Base-by-base conservation (phyloP, 1,140 invertebrate genomes). In the Lordiphosa clarofinis region DNA sequence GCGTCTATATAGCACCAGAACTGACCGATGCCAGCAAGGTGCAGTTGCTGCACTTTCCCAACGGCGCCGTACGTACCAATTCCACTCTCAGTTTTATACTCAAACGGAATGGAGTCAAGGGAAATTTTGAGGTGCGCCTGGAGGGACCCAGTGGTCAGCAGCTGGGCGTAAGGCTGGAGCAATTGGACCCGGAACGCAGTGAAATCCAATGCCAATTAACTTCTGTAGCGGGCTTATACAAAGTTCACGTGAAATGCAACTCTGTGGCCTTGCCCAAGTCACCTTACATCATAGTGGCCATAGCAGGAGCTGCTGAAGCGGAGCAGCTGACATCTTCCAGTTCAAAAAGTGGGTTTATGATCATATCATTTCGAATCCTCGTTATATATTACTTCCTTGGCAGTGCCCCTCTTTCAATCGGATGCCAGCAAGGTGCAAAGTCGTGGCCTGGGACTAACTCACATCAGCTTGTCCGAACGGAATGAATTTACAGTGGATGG, bases 201-300 rank as follows among this genome's bases (percentile, higher is more conserved):
- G 93, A 95, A 35, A 93, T 97, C 12, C 90, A 95, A 52, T 97
- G 97, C 82, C 93, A 96, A 88, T 94, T 96, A 1, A 91, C 92
- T 39, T 91, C 93, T 37, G 91, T 97, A 84, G 96, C 96, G 75
- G 96, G 96, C n/a, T 92, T 96, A 21, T 95, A 98, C 88, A 94
- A 94, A 76, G 94, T 97, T 35, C 94, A 97, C 78, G 91, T 96
- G 6, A 95, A 95, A 73, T 96, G 95, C 88, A 96, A 97, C 87
- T 95, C 94, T 4, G 95, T 96, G 47, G 95, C 96, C 87, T 95
- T 98, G 89, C 94, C 94, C 35, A 94, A 92, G 28, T 96, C 95
- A 56, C 96, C 96, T 0, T 96, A 94, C 89, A 92, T 94, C 39
- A 92, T 98, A 10, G 93, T 95, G 53, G 95, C 72, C 24, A 88